Conservation (phyloP, 2,888 invertebrate species). For the Andricus quercusramuli region DNA sequence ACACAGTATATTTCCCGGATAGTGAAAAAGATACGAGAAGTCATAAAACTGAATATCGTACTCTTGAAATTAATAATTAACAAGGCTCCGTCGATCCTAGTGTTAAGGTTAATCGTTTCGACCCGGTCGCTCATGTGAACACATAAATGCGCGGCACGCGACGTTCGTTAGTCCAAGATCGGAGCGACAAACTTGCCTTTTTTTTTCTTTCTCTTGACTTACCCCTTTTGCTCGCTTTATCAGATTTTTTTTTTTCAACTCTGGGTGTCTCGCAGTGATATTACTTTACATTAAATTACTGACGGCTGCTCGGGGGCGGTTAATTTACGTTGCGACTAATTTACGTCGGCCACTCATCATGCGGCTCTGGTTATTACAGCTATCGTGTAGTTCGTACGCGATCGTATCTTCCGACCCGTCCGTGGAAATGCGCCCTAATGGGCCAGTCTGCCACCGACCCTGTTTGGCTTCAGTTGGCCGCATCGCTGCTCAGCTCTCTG, state of each 20-base stretch:
- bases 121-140: slow-evolving; percentile 42
- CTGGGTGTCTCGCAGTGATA: slow-evolving; percentile 47
- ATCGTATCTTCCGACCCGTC: slow-evolving; percentile 43
- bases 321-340: slow-evolving; percentile 73
- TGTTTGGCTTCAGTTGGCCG: slow-evolving; percentile 20
- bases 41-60: slow-evolving; percentile 19
- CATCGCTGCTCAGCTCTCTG: neutral
- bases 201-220: slow-evolving; percentile 15
- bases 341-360: slow-evolving; percentile 73
- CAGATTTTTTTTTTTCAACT: slow-evolving; percentile 34
- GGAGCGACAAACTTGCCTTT: slow-evolving; percentile 2
- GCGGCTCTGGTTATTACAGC: slow-evolving; percentile 64
- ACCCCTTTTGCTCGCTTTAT: slow-evolving; percentile 16
- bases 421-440: slow-evolving; percentile 39
- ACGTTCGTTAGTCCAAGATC: slow-evolving; percentile 64
- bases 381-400: slow-evolving; percentile 47
- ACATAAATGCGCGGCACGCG: slow-evolving; percentile 62
- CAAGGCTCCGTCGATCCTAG: slow-evolving; percentile 31
- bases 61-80: slow-evolving; percentile 39
- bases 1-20: neutral
- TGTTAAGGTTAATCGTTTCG: slow-evolving; percentile 43
- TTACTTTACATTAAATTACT: slow-evolving; percentile 56
- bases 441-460: slow-evolving; percentile 13
- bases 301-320: slow-evolving; percentile 68
- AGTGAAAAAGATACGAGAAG: neutral